phyloP scores from a whole-genome alignment of 2,113 vertebrate genomes.

The Harpagus bidentatus region DNA sequence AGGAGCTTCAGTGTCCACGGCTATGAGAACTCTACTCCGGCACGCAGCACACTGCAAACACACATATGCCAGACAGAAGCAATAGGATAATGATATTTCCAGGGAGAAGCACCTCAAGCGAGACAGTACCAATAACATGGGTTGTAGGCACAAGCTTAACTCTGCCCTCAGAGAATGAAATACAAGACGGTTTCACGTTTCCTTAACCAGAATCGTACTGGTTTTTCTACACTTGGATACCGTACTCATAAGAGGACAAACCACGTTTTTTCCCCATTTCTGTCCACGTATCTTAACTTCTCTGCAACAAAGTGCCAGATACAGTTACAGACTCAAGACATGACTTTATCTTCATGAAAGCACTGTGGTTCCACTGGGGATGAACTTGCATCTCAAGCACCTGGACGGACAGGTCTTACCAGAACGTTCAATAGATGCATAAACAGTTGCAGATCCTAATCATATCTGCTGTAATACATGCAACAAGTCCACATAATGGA shows the following conservation, averaged over 20 bases:
- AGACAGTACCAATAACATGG: neutral
- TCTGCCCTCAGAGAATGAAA: neutral
- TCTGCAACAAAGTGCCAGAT: neutral
- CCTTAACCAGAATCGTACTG: neutral
- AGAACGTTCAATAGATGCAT: neutral
- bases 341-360: neutral
- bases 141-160: neutral
- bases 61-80: neutral
- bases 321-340: neutral
- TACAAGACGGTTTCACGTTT: neutral
- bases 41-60: neutral
- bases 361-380: neutral
- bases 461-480: neutral
- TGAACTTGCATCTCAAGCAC: neutral
- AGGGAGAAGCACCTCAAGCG: neutral
- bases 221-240: neutral
- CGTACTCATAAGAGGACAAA: neutral
- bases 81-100: neutral
- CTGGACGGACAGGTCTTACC: neutral
- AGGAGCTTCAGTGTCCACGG: neutral
- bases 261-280: fast-evolving
- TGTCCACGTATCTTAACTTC: neutral
- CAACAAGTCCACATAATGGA: neutral
- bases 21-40: neutral
- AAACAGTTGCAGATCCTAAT: neutral